Evolutionary conservation across 53 echinoderm and acorn worm species (phyloP), one percentile per base, ranked within the genome.

Genomic region (Patiria pectinifera): DNA sequence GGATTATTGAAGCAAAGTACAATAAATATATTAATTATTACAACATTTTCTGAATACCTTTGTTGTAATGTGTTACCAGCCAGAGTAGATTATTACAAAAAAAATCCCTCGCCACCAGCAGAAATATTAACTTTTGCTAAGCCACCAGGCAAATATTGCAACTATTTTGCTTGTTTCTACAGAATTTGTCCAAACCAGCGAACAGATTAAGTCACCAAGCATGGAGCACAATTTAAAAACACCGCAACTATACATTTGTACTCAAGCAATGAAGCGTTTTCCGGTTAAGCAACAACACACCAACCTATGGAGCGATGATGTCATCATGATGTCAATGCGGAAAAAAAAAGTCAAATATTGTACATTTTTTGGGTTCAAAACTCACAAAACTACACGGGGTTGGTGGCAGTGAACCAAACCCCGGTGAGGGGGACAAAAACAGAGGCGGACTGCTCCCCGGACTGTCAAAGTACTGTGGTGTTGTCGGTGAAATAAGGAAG

Each of bases 381-480:
- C 90, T 90, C 90, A 90, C 90, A 81, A 80, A 81, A 59, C 90
- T 90, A 69, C 77, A 62, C 63, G 90, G 90, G 81, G 90, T 80
- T 9, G 90, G 69, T 43, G 90, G 90, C 13, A 90, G 81, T 59
- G 90, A 90, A 35, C 90, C 63, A 44, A 46, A 47, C 62, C 69
- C 90, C 18, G 81, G 90, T 45, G 81, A 90, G n/a, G 81, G 48
- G 80, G 90, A 80, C 5, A 76, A 16, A 87, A 59, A 87, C 43
- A 77, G 62, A 62, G 90, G 62, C 47, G 89, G 48, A 22, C 61
- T 66, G 48, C 66, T 81, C 25, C 69, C 81, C 1, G 80, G 81
- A 35, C 90, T 90, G 80, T 90, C 90, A 45, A 80, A 46, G 69
- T n/a, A 78, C 88, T 88, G 63, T 16, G 3, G 62, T 60, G 19